Evolutionary conservation across 2,113 vertebrate species (phyloP).

Genomic region (Actenoides lindsayi): DNA sequence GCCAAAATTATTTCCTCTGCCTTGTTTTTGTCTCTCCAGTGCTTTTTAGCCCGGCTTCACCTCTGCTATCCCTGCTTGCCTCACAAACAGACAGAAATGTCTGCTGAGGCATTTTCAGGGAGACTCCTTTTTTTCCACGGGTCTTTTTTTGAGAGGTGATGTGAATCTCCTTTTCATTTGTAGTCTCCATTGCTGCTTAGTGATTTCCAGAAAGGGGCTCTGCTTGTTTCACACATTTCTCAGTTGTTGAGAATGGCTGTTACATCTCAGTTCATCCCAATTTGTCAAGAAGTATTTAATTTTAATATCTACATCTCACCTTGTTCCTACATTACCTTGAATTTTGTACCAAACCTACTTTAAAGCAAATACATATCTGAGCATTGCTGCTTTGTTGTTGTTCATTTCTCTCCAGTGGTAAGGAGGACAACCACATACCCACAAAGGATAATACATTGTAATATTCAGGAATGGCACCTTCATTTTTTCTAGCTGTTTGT

Average conservation of each 20-base stretch:
- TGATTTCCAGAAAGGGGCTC: not conserved
- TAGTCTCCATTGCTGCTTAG: not conserved
- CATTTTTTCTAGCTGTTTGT: not conserved
- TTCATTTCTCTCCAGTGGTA: not conserved
- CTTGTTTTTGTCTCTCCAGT: not conserved
- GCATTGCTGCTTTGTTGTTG: not conserved
- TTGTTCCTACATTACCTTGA: not conserved
- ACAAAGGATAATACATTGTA: not conserved
- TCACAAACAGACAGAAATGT: not conserved
- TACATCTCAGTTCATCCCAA: not conserved
- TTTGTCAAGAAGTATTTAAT: not conserved
- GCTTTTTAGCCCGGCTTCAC: not conserved
- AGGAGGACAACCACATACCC: not conserved
- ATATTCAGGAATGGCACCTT: not conserved
- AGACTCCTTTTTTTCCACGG: not conserved
- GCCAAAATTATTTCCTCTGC: not conserved
- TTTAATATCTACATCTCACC: not conserved
- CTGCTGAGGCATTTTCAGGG: not conserved
- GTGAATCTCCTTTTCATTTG: not conserved
- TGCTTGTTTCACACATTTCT: not conserved
- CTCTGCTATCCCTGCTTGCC: not conserved
- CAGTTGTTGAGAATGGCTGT: not conserved
- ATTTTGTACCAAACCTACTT: not conserved
- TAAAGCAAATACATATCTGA: not conserved
- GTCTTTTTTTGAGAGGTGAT: not conserved